Base-by-base conservation (phyloP, 2,797 vertebrate species). In the Cryptoblepharus egeriae region DNA sequence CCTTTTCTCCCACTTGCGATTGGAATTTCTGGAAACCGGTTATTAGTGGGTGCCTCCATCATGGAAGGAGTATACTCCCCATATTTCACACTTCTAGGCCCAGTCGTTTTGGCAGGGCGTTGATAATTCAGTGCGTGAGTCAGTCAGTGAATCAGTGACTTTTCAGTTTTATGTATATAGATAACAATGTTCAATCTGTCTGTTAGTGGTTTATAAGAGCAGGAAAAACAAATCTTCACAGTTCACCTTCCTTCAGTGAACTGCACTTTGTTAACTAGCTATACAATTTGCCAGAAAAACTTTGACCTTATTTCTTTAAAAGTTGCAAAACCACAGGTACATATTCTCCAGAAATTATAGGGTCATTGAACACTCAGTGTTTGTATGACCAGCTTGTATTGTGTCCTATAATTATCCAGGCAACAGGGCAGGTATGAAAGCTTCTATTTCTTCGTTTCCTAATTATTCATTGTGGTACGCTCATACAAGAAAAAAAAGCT, bases 381-480 rank as follows among this genome's bases (percentile, higher is more conserved):
- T 30, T n/a, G 80, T 75, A 15, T 9, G 22, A 58, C n/a, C 1
- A 5, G 0, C 3, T 45, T 15, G 0, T 0, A 30, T 15, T 74
- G 8, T 45, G 42, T 80, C 3, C n/a, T 76, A 15, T 52, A 81
- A 63, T 68, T 83, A 57, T 16, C 2, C 32, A 2, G 26, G 45
- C 72, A 61, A 76, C 52, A 55, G 1, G 58, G 8, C 5, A 80
- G 81, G 37, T 22, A 70, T 52, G 18, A 37, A 16, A 74, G 28
- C 28, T 61, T 74, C 60, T n/a, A 76, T 88, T 79, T 13, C 35
- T 5, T 80, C 61, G 88, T 57, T 61, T 80, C 32, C 57, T 77
- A 81, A 71, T 82, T 80, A 79, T 74, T 84, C 42, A 75, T 79
- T 89, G 75, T 68, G 89, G 28, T 3, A 1, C 2, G 83, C 82